Base-by-base conservation (phyloP, 2,113 vertebrate genomes). In the Origma solitaria region DNA sequence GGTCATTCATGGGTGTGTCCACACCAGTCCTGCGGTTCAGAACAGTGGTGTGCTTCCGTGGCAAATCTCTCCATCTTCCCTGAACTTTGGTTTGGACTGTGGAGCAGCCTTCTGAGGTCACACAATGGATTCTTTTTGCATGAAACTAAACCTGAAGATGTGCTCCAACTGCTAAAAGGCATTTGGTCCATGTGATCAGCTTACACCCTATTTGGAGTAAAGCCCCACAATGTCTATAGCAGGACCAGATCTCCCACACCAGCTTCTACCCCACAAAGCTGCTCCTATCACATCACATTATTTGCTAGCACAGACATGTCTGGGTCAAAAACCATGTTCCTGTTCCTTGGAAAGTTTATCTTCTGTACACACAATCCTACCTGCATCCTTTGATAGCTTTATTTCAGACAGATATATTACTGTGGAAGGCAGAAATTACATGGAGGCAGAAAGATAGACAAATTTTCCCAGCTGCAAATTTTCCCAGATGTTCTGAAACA, bases 1-100 rank as follows among this genome's bases (percentile, higher is more conserved):
- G 91, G 69, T 92, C 83, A 75, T 40, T 51, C 15, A 2, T 13
- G 86, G 92, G 91, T 93, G 92, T 94, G 92, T 78, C 76, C 69
- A 28, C 86, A 50, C 23, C 51, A 88, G 64, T 33, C 72, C 71
- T 37, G 69, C 6, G 11, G 76, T 57, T 83, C 86, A 73, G 45
- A 94, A 35, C 50, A 51, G 54, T 27, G 45, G 14, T 16, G 58
- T 70, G 62, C 31, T 90, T 65, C 60, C 45, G 79, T 42, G 53
- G 56, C 50, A 81, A 62, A 92, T 87, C 77, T 85, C 87, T 82
- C 60, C 37, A 4, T 73, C 82, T 94, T 94, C 60, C 24, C 60
- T 16, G 25, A 64, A 49, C 16, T 82, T 79, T 21, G 22, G 30
- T 85, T 68, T 77, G 45, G 25, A 61, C 8, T 66, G 30, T 42